Conservation (phyloP, 2,113 vertebrate species). For the Dendrocopos noguchii region DNA sequence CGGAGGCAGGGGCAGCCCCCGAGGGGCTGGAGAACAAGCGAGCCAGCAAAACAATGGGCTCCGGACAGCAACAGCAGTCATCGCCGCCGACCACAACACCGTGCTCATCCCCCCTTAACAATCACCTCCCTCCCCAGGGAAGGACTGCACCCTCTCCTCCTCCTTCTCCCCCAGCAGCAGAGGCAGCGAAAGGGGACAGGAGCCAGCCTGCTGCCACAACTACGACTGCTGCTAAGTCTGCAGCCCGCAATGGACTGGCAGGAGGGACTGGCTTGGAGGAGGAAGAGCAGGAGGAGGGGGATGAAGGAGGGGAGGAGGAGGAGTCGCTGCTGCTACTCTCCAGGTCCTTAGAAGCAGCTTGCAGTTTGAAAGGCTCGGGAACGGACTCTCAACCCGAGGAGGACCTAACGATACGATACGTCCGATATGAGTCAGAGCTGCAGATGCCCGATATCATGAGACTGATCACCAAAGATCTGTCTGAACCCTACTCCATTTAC, state of each 20-base stretch:
- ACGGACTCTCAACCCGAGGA: conserved; percentile 79
- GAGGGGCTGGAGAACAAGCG: conserved; percentile 69
- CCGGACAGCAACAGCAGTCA: conserved; percentile 72
- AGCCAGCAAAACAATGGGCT: conserved; percentile 69
- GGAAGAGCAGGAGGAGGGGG: conserved; percentile 71
- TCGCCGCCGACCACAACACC: conserved; percentile 47
- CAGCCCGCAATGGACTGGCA: conserved; percentile 80
- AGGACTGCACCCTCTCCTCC: conserved; percentile 80
- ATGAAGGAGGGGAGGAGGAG: conserved; percentile 65
- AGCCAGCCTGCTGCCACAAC: conserved; percentile 49
- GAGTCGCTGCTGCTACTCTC: conserved; percentile 75
- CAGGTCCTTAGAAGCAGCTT: conserved; percentile 72
- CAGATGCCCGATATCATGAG: conserved; percentile 99
- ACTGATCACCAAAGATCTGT: conserved; percentile 99
- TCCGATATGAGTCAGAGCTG: conserved; percentile 97
- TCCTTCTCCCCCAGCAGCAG: conserved; percentile 38
- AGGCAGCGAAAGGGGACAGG: conserved; percentile 43
- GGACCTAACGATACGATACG: conserved; percentile 90
- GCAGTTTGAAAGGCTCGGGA: conserved; percentile 76
- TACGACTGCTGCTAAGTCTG: conserved; percentile 66
- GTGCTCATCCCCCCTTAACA: conserved; percentile 48
- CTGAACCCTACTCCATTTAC: conserved; percentile 99
- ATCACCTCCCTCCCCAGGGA: conserved; percentile 65
- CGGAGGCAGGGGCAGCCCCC: conserved; percentile 63
- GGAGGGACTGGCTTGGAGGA: conserved; percentile 64